Evolutionary conservation across 1,140 invertebrate genomes (phyloP).

Genomic region (Temnothorax nylanderi): DNA sequence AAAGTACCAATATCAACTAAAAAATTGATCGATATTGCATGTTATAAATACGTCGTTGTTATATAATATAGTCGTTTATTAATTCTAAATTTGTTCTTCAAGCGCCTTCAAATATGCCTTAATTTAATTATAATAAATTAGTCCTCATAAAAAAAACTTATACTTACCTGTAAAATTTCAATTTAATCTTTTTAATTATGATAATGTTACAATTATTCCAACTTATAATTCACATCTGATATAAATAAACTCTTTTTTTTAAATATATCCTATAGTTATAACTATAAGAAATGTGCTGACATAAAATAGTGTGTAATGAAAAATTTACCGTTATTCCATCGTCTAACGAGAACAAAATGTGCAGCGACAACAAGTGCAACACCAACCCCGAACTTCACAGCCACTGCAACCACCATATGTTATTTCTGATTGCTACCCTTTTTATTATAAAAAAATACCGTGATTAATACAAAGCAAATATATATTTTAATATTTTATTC

Average conservation of each 20-base stretch:
- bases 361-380: slow-evolving; percentile 91
- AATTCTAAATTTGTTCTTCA: background rate
- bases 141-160: slow-evolving; percentile 22
- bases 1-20: slow-evolving; percentile 51
- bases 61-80: background rate
- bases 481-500: slow-evolving; percentile 14
- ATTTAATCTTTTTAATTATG: slow-evolving; percentile 21
- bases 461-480: slow-evolving; percentile 25
- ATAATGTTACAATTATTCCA: slow-evolving; percentile 1
- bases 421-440: slow-evolving; percentile 68
- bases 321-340: slow-evolving; percentile 84
- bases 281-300: slow-evolving; percentile 30
- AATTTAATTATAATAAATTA: slow-evolving; percentile 4
- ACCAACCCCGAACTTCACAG: slow-evolving; percentile 92
- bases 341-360: slow-evolving; percentile 89
- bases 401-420: slow-evolving; percentile 89
- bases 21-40: slow-evolving; percentile 23
- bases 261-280: background rate
- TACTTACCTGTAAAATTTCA: slow-evolving; percentile 41
- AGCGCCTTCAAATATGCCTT: background rate
- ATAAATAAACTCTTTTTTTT: slow-evolving; percentile 3
- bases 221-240: background rate
- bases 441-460: slow-evolving; percentile 37
- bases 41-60: background rate
- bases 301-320: slow-evolving; percentile 34